Conservation (phyloP, 2,888 invertebrate species). For the Ptilodon capucinus region DNA sequence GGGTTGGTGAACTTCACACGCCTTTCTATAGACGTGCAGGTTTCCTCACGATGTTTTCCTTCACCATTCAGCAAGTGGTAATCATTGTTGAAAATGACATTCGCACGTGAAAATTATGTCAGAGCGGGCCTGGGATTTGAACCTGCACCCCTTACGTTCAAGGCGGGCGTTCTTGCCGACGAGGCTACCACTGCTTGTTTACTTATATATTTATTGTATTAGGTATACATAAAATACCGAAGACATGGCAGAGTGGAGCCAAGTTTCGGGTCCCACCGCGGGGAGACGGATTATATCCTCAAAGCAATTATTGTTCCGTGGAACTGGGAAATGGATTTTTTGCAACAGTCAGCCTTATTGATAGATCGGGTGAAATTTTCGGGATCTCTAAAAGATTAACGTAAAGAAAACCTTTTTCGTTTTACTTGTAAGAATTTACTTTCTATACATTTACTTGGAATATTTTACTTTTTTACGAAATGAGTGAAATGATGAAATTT, state of each 20-base stretch:
- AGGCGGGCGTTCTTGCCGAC: too few species aligned
- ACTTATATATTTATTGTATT: too few species aligned
- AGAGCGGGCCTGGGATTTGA: too few species aligned
- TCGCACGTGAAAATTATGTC: too few species aligned
- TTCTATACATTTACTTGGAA: neutral
- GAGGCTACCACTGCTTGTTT: too few species aligned
- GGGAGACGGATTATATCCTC: neutral
- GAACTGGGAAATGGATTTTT: neutral
- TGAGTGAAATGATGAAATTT: too few species aligned
- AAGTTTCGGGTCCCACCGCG: neutral
- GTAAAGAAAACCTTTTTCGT: neutral
- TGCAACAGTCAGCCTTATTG: neutral
- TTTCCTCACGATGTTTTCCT: too few species aligned
- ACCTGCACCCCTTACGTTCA: too few species aligned
- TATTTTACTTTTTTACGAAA: neutral
- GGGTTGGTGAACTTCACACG: too few species aligned
- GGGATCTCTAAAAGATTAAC: neutral
- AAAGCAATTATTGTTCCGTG: neutral
- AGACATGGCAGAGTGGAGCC: neutral
- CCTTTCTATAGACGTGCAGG: too few species aligned
- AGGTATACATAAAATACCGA: neutral
- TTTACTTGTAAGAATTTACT: neutral
- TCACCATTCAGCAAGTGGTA: too few species aligned
- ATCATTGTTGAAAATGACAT: too few species aligned
- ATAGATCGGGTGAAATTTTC: neutral